These are phyloP conservation scores for Drosophila punjabiensis DNA, from an alignment of 1,140 invertebrate species.

Conservation along the genomic window DNA sequence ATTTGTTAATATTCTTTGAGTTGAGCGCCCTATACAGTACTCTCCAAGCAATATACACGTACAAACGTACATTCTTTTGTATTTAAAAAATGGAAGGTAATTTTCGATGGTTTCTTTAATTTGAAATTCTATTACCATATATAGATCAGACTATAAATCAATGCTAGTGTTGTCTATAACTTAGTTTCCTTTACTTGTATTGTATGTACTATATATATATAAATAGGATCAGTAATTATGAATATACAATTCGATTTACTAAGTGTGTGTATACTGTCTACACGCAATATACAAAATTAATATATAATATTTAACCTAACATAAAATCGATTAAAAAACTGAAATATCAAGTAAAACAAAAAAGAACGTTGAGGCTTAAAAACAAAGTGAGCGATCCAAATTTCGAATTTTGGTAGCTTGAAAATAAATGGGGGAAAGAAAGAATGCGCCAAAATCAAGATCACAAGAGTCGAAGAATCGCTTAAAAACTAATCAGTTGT, in stretches of 20 bases:
- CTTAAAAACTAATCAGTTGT: constrained; percentile 69
- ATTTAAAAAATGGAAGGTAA: constrained; percentile 19
- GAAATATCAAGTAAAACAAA: constrained; percentile 23
- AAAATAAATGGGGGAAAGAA: too few species aligned
- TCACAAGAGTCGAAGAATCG: constrained; percentile 38
- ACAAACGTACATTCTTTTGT: not conserved
- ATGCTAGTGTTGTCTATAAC: constrained; percentile 55
- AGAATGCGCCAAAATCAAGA: constrained; percentile 13
- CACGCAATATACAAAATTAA: constrained; percentile 37
- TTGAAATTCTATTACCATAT: constrained; percentile 76
- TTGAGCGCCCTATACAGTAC: constrained; percentile 68
- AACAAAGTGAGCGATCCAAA: constrained; percentile 11
- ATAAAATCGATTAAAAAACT: constrained; percentile 36
- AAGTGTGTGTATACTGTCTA: constrained; percentile 26
- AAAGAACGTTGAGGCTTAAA: constrained; percentile 31
- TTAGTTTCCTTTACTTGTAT: constrained; percentile 46
- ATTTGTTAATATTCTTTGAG: constrained; percentile 16
- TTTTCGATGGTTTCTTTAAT: constrained; percentile 64
- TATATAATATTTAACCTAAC: constrained; percentile 47
- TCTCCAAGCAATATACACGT: constrained; percentile 43
- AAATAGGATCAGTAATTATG: constrained; percentile 73
- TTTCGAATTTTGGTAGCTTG: constrained; percentile 7
- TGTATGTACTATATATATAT: constrained; percentile 61
- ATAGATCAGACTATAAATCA: constrained; percentile 79
- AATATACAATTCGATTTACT: constrained; percentile 58